Evolutionary conservation across 2,113 vertebrate species (phyloP).

Genomic region (Hiodon alosoides): DNA sequence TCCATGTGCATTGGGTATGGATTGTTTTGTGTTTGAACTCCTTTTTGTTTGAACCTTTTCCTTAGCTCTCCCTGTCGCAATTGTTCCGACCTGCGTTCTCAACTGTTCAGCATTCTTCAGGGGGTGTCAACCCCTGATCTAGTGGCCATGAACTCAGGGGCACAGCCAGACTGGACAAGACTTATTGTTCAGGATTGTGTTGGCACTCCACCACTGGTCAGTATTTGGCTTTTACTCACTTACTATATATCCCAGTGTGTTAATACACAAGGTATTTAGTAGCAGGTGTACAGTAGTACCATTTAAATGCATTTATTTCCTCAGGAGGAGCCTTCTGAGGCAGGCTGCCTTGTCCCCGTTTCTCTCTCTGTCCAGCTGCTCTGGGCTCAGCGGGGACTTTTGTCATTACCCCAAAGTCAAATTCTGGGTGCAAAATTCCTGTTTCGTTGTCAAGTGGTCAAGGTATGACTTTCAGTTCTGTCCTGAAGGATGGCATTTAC

Average conservation of each 20-base stretch:
- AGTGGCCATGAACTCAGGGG: conserved; percentile 56
- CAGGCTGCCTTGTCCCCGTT: conserved; percentile 55
- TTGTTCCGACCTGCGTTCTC: conserved; percentile 51
- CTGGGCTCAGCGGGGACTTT: conserved; percentile 59
- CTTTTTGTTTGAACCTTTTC: background rate
- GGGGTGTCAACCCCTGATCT: conserved; percentile 44
- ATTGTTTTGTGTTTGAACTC: background rate
- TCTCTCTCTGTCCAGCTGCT: conserved; percentile 55
- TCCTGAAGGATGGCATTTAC: background rate
- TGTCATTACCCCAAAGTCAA: conserved; percentile 56
- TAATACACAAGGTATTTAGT: background rate
- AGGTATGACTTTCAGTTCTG: conserved; percentile 39
- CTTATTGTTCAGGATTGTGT: conserved; percentile 52
- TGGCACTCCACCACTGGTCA: conserved; percentile 37
- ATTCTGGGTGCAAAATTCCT: conserved; percentile 60
- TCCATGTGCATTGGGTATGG: background rate
- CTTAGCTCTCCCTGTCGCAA: conserved; percentile 40
- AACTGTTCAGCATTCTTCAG: conserved; percentile 50
- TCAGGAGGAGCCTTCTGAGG: conserved; percentile 49
- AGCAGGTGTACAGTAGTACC: background rate
- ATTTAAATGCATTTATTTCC: background rate
- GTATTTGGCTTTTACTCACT: background rate
- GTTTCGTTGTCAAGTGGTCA: conserved; percentile 52
- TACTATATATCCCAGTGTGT: background rate
- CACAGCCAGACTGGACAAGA: conserved; percentile 47